These are phyloP conservation scores for Callipepla californica DNA, from an alignment of 2,113 vertebrate genomes.

Conservation along the genomic window DNA sequence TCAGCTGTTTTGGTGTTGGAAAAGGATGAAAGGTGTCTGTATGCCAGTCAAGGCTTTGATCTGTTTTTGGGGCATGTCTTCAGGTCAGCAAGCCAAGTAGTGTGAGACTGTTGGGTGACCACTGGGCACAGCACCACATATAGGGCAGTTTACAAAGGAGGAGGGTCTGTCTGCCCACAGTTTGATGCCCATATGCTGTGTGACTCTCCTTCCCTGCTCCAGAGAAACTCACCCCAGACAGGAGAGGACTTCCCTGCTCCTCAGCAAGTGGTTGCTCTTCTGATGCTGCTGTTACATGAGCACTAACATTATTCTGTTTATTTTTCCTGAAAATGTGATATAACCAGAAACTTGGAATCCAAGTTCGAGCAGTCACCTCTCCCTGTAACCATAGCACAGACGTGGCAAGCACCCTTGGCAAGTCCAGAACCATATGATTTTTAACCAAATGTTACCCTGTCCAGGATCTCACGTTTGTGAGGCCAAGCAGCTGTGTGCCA, in stretches of 20 bases:
- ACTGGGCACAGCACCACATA: background rate
- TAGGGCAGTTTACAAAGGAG: background rate
- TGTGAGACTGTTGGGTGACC: background rate
- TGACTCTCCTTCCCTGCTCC: background rate
- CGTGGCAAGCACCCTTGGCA: background rate
- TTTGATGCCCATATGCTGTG: background rate
- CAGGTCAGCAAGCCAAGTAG: background rate
- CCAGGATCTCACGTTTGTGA: background rate
- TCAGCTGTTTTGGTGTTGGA: background rate
- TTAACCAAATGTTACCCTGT: background rate
- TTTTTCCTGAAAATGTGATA: background rate
- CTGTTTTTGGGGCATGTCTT: background rate
- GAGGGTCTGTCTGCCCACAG: background rate
- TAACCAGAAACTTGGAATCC: background rate
- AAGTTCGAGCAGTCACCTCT: background rate
- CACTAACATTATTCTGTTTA: background rate
- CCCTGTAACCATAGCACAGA: background rate
- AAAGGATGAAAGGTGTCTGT: background rate
- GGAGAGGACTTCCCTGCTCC: background rate
- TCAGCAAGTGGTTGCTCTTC: background rate
- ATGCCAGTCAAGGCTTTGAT: background rate
- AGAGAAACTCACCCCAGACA: background rate
- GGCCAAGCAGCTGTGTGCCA: background rate
- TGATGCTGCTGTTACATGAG: background rate
- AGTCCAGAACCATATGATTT: background rate